Percentiles rank a stretch among this genome's conserved stretches.
These are phyloP conservation scores for Pygoscelis antarcticus DNA, from an alignment of 2,113 vertebrate genomes.

Conservation along the genomic window DNA sequence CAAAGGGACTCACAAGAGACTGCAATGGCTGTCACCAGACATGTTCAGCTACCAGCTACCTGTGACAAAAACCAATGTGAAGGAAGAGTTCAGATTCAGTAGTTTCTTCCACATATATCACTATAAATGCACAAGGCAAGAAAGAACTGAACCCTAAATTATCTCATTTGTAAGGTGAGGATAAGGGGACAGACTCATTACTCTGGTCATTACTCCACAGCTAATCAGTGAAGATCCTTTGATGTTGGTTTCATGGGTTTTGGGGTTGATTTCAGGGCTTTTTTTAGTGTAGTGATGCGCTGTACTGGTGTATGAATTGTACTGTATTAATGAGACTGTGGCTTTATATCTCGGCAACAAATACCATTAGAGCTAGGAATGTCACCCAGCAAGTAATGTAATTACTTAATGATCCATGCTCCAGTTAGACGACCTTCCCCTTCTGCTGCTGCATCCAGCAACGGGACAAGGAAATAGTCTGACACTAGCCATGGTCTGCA, in stretches of 20 bases:
- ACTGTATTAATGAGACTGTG: neutral
- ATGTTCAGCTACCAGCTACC: neutral
- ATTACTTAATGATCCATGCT: neutral
- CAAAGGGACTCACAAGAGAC: neutral
- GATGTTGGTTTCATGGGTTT: neutral
- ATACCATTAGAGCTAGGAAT: neutral
- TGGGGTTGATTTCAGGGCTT: neutral
- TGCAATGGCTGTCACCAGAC: neutral
- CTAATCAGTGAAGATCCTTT: conserved; percentile 13
- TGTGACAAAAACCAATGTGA: neutral
- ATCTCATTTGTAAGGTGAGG: neutral
- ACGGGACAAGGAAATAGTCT: neutral
- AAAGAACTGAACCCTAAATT: neutral
- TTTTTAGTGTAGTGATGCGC: neutral
- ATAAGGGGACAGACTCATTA: neutral
- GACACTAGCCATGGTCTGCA: neutral
- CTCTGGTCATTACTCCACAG: neutral
- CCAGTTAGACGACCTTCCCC: neutral
- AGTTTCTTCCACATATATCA: neutral
- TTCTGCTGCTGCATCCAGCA: neutral
- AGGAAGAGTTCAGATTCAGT: neutral
- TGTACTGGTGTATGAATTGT: neutral
- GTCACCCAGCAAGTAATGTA: neutral
- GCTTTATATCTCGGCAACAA: neutral
- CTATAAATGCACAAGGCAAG: neutral